A percentile compares a stretch with the other conserved stretches of the same genome.
These are phyloP conservation scores for Addax nasomaculatus DNA, from an alignment of 2,113 vertebrate species.

Conservation along the genomic window DNA sequence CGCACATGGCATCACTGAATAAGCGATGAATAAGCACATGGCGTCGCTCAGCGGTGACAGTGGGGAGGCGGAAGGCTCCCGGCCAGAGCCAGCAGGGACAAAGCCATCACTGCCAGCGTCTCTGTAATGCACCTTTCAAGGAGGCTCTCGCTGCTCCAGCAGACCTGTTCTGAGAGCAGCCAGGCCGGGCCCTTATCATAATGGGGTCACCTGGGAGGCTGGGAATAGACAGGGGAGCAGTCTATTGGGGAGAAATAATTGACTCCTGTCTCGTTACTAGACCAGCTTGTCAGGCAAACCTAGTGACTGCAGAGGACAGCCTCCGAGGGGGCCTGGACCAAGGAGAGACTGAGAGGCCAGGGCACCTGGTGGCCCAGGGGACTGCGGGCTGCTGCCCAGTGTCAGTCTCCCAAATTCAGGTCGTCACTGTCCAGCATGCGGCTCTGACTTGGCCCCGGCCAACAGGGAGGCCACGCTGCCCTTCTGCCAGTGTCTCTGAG, in stretches of 20 bases:
- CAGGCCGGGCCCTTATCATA: slow-evolving; percentile 79
- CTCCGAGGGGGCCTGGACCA: slow-evolving; percentile 47
- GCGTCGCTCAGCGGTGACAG: slow-evolving; percentile 47
- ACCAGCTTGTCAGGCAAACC: slow-evolving; percentile 76
- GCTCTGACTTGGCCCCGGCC: not conserved
- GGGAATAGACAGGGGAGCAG: slow-evolving; percentile 76
- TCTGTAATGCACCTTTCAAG: slow-evolving; percentile 52
- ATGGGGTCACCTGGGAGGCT: slow-evolving; percentile 83
- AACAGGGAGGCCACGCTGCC: not conserved
- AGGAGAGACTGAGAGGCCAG: slow-evolving; percentile 6
- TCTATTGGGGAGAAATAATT: slow-evolving; percentile 78
- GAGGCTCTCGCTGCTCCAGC: slow-evolving; percentile 39
- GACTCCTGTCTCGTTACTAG: slow-evolving; percentile 77
- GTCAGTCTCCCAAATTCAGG: not conserved
- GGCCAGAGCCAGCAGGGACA: slow-evolving; percentile 67
- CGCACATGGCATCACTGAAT: not conserved
- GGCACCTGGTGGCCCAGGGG: slow-evolving; percentile 11
- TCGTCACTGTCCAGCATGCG: not conserved
- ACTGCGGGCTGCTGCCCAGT: not conserved
- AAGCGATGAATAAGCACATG: slow-evolving; percentile 50
- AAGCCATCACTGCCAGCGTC: slow-evolving; percentile 30
- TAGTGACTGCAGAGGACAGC: slow-evolving; percentile 67
- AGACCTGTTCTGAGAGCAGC: slow-evolving; percentile 48
- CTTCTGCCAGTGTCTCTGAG: slow-evolving; percentile 32
- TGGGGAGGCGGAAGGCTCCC: slow-evolving; percentile 51